Evolutionary conservation across 2,797 vertebrate genomes (phyloP), one percentile per base, ranked within the genome.

Genomic region (Pantherophis alleghaniensis): DNA sequence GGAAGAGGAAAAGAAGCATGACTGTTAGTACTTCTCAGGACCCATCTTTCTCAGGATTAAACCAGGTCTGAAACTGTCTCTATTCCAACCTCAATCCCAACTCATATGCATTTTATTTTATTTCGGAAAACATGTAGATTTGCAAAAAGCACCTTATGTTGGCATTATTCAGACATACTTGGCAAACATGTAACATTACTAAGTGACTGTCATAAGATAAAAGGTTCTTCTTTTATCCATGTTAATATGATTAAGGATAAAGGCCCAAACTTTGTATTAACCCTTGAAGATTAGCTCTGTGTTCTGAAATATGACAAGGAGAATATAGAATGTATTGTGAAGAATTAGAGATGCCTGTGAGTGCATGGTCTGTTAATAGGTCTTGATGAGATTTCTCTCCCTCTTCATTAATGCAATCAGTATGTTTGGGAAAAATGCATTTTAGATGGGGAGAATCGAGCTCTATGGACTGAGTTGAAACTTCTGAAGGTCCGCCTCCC

Each of bases 1-100:
- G 99, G 99, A 99, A 99, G 99, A 99, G 99, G 99, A 99, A 99
- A 99, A 99, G 99, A 99, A 99, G 99, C 99, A 99, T 99, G 99
- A 99, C 99, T 99, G 99, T 99, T 99, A 99, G 99, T 99, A 99
- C 99, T 99, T 99, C 99, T 99, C 99, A 99, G 99, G 99, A 99
- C 98, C 99, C 99, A 99, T 99, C 99, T 99, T 99, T 99, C 99
- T 99, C 99, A 99, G 99, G 99, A 99, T 99, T 99, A 99, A 99
- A 99, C 99, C 99, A 99, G 99, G 99, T 99, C 99, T 99, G 99
- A 99, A 98, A 99, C 98, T 98, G 98, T 98, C 98, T 99, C 98
- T 99, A 98, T 98, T 98, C 98, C 97, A 98, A 98, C 98, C 98
- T 98, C 98, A 97, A 98, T 97, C 98, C 98, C 98, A 97, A 98